Evolutionary conservation across 2,113 vertebrate species (phyloP), one percentile per base, ranked within the genome.

Genomic region (Rhinoderma darwinii): DNA sequence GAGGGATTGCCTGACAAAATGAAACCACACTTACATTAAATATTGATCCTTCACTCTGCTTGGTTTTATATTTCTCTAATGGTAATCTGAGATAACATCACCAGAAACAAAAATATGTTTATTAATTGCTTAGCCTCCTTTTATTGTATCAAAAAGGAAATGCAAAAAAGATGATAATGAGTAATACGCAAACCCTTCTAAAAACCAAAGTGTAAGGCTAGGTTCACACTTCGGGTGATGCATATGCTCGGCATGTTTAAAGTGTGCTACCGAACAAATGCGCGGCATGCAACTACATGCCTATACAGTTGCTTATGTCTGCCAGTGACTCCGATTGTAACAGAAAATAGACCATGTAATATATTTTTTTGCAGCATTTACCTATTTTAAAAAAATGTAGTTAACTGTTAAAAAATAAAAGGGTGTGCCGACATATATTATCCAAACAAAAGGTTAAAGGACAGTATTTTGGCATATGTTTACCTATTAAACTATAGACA

Each of bases 1-100:
- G 14, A 51, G 41, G 39, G 72, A 77, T 59, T 70, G 74, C 14
- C 39, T 86, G 74, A 79, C 59, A 32, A 72, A 86, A 86, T 79
- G 32, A 79, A 86, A 43, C 47, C 6, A 78, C 56, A 72, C 73
- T 63, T 77, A 75, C 15, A 84, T 25, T 22, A 61, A 84, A 72
- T 59, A 61, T 43, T 32, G 56, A 59, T 37, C 9, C 8, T 61
- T 44, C 51, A 84, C 37, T 43, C 22, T 39, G 54, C 47, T 75
- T 84, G 32, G 56, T 84, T 54, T 54, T 32, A 30, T 8, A 84
- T 27, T 10, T 83, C 12, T 39, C 70, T 18, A 11, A 74, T 50
- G 32, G 25, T 75, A 30, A 59, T 54, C 10, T 44, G 30, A 73
- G 43, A 73, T 56, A 84, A 73, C n/a, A 54, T 18, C 9, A 50